Base-by-base conservation (phyloP, 2,113 vertebrate species). In the Polypterus bichir region DNA sequence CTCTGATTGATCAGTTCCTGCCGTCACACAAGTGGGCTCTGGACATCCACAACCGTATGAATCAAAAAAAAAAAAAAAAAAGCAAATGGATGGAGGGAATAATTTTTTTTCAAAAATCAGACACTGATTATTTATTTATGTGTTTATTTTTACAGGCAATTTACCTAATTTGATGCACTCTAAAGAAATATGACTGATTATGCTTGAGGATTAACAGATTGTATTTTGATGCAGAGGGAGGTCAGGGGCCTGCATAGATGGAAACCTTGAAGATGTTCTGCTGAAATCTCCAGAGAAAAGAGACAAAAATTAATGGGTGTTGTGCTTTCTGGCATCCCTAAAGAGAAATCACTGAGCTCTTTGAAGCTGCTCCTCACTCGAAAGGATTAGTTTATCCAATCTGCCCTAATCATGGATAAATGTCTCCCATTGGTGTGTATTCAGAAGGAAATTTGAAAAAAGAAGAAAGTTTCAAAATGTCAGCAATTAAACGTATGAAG, bases 351-450 rank as follows among this genome's bases (percentile, higher is more conserved):
- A 77, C 73, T 83, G 84, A 85, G 81, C 85, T 82, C 75, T 86
- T 83, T 85, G 83, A 90, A 89, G 86, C 83, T 84, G 81, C 71
- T 27, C 27, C 27, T 84, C 87, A 88, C 80, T 85, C 83, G 71
- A 66, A 78, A 72, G 84, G 87, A 92, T 93, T 91, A 93, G 83
- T 88, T 88, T 72, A 77, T 85, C 77, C 85, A 91, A 91, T 91
- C 86, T 85, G 80, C 78, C 81, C 86, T 91, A 92, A 92, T 93
- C 83, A 75, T 79, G 82, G 80, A 88, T 91, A 92, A 91, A 88
- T 76, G 85, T 76, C 86, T 87, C 82, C 85, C 83, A 82, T 75
- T 88, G 83, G 76, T 84, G 71, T 80, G 74, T 69, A 73, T 68
- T 61, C 76, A 80, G 66, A 71, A 73, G 61, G 68, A 57, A 61